A percentile compares a stretch with the other conserved stretches of the same genome.
Evolutionary conservation across 92 coral and sea anemone genomes (phyloP).

Genomic region (Blastomussa wellsi): DNA sequence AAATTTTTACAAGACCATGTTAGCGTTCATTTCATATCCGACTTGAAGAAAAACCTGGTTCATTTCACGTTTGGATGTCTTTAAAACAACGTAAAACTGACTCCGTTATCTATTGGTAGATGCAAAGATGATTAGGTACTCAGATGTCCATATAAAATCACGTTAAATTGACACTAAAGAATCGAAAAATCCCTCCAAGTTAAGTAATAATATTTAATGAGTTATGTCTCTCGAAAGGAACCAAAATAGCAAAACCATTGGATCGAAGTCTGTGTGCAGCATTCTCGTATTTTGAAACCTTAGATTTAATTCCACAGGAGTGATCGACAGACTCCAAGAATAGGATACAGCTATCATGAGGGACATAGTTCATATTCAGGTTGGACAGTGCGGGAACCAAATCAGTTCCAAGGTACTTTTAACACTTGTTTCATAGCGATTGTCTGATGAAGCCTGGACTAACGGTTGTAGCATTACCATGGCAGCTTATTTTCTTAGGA

Average conservation of each 20-base stretch:
- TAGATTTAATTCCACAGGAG: constrained; percentile 1
- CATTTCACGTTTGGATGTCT: background rate
- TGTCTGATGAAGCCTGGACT: background rate
- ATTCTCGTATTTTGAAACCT: background rate
- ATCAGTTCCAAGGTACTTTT: constrained; percentile 74
- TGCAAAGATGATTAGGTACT: background rate
- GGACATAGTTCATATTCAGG: constrained; percentile 87
- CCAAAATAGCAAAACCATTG: background rate
- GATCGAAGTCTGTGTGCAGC: background rate
- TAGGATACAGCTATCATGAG: constrained; percentile 49
- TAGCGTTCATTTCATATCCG: background rate
- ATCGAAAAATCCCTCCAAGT: constrained; percentile 20
- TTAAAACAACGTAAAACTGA: background rate
- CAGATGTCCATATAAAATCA: constrained; percentile 17
- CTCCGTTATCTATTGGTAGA: constrained; percentile 6
- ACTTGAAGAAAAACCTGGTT: background rate
- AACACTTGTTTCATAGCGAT: constrained; percentile 1
- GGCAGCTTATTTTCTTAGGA: constrained; percentile 24
- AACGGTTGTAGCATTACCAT: constrained; percentile 1
- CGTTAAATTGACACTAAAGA: constrained; percentile 22
- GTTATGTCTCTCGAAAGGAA: constrained; percentile 32
- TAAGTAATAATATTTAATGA: constrained; percentile 56
- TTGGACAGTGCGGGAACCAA: constrained; percentile 91
- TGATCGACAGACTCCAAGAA: background rate
- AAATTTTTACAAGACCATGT: background rate